Percentiles rank a stretch among this genome's conserved stretches.
phyloP scores from a whole-genome alignment of 2,888 invertebrate genomes.

The Drosophila putrida region DNA sequence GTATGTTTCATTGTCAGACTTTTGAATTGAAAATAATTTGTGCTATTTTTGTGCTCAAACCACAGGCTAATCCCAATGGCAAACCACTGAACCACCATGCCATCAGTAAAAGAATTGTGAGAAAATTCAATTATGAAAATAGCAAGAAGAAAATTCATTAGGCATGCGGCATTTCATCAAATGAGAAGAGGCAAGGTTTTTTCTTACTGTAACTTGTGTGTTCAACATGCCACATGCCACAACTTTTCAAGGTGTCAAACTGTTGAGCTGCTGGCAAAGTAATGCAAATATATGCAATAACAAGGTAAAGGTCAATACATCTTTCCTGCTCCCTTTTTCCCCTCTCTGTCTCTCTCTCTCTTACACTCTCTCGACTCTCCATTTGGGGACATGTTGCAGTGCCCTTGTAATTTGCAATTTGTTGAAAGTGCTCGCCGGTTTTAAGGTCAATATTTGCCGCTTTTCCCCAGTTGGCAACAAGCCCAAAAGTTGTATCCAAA shows the following conservation, averaged over 20 bases:
- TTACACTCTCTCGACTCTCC: not conserved
- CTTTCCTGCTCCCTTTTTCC: not conserved
- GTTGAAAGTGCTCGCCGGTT: conserved; percentile 21
- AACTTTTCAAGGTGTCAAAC: conserved; percentile 29
- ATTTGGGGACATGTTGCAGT: conserved; percentile 50
- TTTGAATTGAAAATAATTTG: conserved; percentile 20
- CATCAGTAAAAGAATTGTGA: conserved; percentile 24
- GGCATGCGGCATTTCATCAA: conserved; percentile 39
- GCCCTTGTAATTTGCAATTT: conserved; percentile 49
- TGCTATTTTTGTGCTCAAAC: conserved; percentile 46
- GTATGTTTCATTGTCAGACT: conserved; percentile 1
- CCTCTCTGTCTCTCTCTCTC: not conserved
- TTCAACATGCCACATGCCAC: not conserved
- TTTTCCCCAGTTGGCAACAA: conserved; percentile 53
- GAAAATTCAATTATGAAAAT: conserved; percentile 73
- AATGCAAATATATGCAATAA: conserved; percentile 28
- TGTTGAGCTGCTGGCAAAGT: conserved; percentile 35
- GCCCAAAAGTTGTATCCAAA: conserved; percentile 51
- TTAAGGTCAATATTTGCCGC: conserved; percentile 47
- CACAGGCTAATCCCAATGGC: conserved; percentile 10
- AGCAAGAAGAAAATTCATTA: conserved; percentile 49
- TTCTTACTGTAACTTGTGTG: conserved; percentile 12
- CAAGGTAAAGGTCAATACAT: conserved; percentile 50
- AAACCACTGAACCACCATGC: conserved; percentile 5
- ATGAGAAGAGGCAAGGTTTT: not conserved